A percentile compares a stretch with the other conserved stretches of the same genome.
Conservation (phyloP, 2,888 invertebrate genomes). For the Ectemnius continuus region DNA sequence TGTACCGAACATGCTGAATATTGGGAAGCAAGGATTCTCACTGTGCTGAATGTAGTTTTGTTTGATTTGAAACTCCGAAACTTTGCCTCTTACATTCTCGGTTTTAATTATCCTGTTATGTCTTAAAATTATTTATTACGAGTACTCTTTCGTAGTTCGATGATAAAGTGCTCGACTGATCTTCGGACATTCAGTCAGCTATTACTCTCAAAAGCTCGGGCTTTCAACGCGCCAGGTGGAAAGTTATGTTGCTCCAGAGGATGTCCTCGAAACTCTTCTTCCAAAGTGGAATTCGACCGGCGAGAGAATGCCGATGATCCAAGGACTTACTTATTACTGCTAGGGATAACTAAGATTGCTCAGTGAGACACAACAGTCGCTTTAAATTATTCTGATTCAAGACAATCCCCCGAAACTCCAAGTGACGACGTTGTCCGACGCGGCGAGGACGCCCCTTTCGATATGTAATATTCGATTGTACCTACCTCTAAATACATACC, state of each 20-base stretch:
- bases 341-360: constrained; percentile 61
- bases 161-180: too few species aligned
- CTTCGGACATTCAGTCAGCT: background rate
- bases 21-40: too few species aligned
- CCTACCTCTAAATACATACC: constrained; percentile 53
- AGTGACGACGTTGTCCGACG: constrained; percentile 25
- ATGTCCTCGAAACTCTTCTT: constrained; percentile 35
- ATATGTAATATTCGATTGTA: constrained; percentile 32
- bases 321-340: constrained; percentile 51
- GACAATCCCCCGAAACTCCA: constrained; percentile 59
- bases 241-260: background rate
- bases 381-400: constrained; percentile 37
- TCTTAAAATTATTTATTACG: too few species aligned
- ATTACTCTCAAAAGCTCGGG: constrained; percentile 24
- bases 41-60: too few species aligned
- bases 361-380: constrained; percentile 48
- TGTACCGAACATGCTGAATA: too few species aligned
- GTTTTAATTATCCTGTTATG: too few species aligned
- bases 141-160: too few species aligned
- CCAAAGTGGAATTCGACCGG: constrained; percentile 38
- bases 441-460: constrained; percentile 45
- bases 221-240: background rate
- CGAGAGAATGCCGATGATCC: constrained; percentile 39
- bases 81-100: too few species aligned
- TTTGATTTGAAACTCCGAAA: too few species aligned